phyloP scores from a whole-genome alignment of 2,797 vertebrate genomes.

The Sebastes steindachneri region DNA sequence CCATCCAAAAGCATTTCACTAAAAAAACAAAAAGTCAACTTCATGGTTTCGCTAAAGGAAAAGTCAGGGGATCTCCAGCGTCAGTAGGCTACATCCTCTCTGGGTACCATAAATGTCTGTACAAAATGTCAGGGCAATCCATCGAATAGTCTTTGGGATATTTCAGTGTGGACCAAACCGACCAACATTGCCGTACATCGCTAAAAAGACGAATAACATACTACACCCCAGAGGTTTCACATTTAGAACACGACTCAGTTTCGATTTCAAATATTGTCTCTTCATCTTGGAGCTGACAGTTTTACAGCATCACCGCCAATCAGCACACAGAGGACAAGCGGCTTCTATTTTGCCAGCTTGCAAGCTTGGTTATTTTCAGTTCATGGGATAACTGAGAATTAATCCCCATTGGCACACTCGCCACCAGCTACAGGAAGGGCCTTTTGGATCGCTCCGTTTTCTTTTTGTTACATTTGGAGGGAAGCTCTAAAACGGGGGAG shows the following conservation, averaged over 20 bases:
- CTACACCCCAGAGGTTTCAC: constrained; percentile 32
- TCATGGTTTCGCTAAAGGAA: neutral
- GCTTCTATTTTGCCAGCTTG: constrained; percentile 73
- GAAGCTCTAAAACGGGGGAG: constrained; percentile 1
- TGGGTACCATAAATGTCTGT: neutral
- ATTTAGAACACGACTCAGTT: constrained; percentile 43
- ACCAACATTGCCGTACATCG: neutral
- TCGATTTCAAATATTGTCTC: constrained; percentile 50
- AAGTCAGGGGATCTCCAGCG: neutral
- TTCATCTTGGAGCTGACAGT: constrained; percentile 51
- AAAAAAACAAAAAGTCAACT: too few species aligned
- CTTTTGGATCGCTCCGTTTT: constrained; percentile 23
- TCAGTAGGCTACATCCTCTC: neutral
- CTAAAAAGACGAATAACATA: constrained; percentile 14
- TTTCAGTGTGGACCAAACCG: neutral
- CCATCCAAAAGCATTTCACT: neutral
- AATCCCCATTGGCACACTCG: constrained; percentile 32
- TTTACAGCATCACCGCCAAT: constrained; percentile 54
- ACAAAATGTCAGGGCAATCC: neutral
- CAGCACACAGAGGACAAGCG: constrained; percentile 22
- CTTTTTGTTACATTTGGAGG: constrained; percentile 49
- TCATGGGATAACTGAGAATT: constrained; percentile 42
- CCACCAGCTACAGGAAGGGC: constrained; percentile 27
- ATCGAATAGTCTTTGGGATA: neutral
- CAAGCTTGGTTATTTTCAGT: constrained; percentile 75